Conservation (phyloP, 2,113 vertebrate genomes). For the Pimephales promelas region DNA sequence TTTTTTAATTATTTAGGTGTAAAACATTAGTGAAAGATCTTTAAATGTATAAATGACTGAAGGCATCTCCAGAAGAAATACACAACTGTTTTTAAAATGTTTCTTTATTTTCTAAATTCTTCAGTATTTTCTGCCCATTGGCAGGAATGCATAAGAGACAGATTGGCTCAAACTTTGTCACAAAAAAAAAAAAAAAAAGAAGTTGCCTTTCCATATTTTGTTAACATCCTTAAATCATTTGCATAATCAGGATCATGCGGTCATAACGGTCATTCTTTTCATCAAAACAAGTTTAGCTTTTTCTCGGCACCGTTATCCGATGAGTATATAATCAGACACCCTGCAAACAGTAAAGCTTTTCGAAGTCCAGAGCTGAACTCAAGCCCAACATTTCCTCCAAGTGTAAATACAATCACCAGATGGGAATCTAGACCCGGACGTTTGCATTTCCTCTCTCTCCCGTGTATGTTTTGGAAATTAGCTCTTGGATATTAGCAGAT, state of each 20-base stretch:
- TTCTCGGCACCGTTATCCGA: neutral
- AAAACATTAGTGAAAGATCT: neutral
- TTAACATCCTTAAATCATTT: conserved; percentile 54
- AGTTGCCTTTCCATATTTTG: conserved; percentile 77
- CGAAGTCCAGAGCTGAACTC: conserved; percentile 1
- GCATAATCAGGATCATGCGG: conserved; percentile 39
- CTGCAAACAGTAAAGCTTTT: conserved; percentile 35
- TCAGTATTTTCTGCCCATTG: conserved; percentile 90
- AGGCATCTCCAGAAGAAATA: neutral
- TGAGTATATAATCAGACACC: conserved; percentile 3
- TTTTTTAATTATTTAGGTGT: neutral
- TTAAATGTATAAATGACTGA: neutral
- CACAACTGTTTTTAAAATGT: conserved; percentile 60
- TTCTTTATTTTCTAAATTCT: conserved; percentile 87
- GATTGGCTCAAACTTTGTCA: conserved; percentile 97
- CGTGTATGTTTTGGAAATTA: conserved; percentile 42
- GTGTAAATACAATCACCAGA: conserved; percentile 39
- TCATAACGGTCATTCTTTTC: conserved; percentile 63
- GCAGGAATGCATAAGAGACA: conserved; percentile 97
- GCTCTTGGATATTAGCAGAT: conserved; percentile 30
- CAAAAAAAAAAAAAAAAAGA: conserved; percentile 83
- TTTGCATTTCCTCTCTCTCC: conserved; percentile 23
- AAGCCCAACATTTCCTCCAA: conserved; percentile 17
- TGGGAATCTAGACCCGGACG: neutral
- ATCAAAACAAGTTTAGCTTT: conserved; percentile 71